Evolutionary conservation across 1,140 invertebrate species (phyloP).

Genomic region (Medauroidea extradentata): DNA sequence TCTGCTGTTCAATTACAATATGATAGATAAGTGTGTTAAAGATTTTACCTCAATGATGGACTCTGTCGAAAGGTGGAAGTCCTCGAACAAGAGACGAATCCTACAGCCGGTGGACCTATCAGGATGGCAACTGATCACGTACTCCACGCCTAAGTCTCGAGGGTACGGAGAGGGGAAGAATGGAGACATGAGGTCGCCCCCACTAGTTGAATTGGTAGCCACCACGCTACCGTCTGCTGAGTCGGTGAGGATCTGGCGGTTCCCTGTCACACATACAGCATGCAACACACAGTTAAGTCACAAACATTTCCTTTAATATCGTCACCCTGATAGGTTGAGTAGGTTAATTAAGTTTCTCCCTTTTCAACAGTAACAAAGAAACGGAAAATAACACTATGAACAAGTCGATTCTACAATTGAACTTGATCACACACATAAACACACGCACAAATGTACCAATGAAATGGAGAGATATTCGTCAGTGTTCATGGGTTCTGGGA

Average conservation of each 20-base stretch:
- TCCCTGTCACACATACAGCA: constrained; percentile 47
- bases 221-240: constrained; percentile 36
- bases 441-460: no score
- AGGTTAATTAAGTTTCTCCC: no score
- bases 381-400: neutral
- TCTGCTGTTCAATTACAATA: no score
- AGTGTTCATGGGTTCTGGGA: no score
- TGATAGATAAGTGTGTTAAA: no score
- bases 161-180: constrained; percentile 68
- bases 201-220: constrained; percentile 8
- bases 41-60: constrained; percentile 61
- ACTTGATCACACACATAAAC: no score
- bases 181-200: constrained; percentile 54
- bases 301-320: no score
- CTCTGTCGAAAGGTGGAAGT: constrained; percentile 61
- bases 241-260: constrained; percentile 55
- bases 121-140: constrained; percentile 54
- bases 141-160: constrained; percentile 61
- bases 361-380: no score
- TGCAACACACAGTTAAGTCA: no score
- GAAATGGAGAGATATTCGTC: no score
- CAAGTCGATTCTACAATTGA: no score
- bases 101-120: constrained; percentile 43
- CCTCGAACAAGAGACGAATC: constrained; percentile 62
- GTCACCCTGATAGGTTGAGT: no score